These are phyloP conservation scores for Mus spicilegus DNA, from an alignment of 2,113 vertebrate genomes.

Conservation along the genomic window DNA sequence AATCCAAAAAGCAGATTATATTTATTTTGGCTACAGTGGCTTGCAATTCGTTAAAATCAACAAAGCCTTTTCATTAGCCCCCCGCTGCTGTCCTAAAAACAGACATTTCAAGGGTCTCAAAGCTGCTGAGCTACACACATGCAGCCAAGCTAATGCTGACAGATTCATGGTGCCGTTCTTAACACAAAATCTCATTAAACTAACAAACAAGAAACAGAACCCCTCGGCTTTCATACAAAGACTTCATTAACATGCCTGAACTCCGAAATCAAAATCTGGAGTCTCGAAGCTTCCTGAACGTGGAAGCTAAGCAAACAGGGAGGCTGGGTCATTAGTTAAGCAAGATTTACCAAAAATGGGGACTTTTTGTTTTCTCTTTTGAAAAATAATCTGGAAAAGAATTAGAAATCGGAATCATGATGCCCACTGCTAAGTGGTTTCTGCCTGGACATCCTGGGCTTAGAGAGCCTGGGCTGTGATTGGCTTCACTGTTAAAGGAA, in stretches of 20 bases:
- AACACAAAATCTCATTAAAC: slow-evolving; percentile 86
- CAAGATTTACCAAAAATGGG: slow-evolving; percentile 69
- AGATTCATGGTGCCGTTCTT: slow-evolving; percentile 84
- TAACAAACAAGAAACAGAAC: slow-evolving; percentile 79
- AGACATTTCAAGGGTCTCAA: slow-evolving; percentile 92
- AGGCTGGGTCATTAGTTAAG: slow-evolving; percentile 66
- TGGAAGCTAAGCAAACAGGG: slow-evolving; percentile 69
- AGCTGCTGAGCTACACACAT: slow-evolving; percentile 85
- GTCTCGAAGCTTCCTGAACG: slow-evolving; percentile 71
- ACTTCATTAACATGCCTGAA: slow-evolving; percentile 83
- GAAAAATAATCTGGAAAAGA: slow-evolving; percentile 55
- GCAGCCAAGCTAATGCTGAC: slow-evolving; percentile 86
- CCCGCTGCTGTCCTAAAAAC: slow-evolving; percentile 96
- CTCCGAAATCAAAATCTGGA: slow-evolving; percentile 81
- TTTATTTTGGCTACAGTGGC: slow-evolving; percentile 98
- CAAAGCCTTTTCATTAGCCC: slow-evolving; percentile 98
- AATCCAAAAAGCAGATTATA: slow-evolving; percentile 99
- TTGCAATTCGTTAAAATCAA: slow-evolving; percentile 99
- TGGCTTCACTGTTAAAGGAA: background rate
- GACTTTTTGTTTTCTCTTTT: background rate
- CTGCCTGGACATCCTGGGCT: slow-evolving; percentile 13
- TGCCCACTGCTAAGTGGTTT: slow-evolving; percentile 22
- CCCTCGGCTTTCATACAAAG: slow-evolving; percentile 82
- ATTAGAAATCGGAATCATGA: slow-evolving; percentile 52
- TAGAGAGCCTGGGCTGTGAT: background rate